These are phyloP conservation scores for Gila robusta DNA, from an alignment of 2,797 vertebrate genomes.

Conservation along the genomic window DNA sequence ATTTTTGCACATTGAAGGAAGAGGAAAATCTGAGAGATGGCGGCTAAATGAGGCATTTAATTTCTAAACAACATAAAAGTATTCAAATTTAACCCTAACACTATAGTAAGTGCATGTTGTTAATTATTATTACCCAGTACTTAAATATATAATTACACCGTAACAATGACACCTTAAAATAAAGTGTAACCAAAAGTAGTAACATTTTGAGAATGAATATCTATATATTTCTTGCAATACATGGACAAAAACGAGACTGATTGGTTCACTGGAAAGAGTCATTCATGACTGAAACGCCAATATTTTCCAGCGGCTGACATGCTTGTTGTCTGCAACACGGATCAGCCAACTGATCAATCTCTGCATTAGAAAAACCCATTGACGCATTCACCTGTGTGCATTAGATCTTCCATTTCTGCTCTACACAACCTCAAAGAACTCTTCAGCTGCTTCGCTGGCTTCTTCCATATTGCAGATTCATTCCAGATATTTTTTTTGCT, in stretches of 20 bases:
- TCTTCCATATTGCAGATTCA: slow-evolving; percentile 11
- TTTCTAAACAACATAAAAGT: not conserved
- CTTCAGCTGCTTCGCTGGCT: not conserved
- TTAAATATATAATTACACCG: too few relatives aligned
- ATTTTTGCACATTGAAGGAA: not conserved
- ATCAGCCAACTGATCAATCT: slow-evolving; percentile 56
- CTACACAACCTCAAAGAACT: slow-evolving; percentile 27
- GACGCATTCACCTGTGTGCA: slow-evolving; percentile 35
- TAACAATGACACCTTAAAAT: too few relatives aligned
- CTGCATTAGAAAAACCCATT: not conserved
- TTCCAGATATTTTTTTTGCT: not conserved
- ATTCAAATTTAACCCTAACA: too few relatives aligned
- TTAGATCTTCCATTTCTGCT: slow-evolving; percentile 21
- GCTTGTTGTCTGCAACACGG: slow-evolving; percentile 47
- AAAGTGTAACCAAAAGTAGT: too few relatives aligned
- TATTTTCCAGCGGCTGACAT: slow-evolving; percentile 13
- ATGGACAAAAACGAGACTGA: not conserved
- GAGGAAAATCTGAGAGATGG: not conserved
- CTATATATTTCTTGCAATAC: not conserved
- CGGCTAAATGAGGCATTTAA: not conserved
- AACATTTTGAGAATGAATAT: too few relatives aligned
- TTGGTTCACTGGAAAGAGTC: not conserved
- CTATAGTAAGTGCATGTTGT: too few relatives aligned
- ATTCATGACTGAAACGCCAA: not conserved
- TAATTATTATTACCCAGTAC: too few relatives aligned